Conservation (phyloP, 2,888 invertebrate species). For the Kryphioiulus occultus region DNA sequence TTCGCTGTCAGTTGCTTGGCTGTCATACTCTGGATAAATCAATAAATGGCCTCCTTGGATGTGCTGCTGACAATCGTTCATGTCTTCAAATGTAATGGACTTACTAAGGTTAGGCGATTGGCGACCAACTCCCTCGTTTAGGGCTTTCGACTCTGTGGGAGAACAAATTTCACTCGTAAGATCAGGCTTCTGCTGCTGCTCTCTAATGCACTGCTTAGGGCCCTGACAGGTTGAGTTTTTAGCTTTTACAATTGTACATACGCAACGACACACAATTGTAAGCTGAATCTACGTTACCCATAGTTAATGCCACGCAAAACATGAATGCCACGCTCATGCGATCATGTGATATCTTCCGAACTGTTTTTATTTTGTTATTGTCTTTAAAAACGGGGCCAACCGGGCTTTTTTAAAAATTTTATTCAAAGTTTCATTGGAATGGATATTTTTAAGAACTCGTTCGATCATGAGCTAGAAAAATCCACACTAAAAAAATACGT, state of each 20-base stretch:
- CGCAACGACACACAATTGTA: too few species aligned
- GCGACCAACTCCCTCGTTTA: constrained; percentile 33
- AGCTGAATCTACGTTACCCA: too few species aligned
- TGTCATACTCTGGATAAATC: constrained; percentile 52
- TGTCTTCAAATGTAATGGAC: constrained; percentile 20
- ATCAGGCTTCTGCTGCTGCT: neutral
- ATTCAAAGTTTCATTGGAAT: too few species aligned
- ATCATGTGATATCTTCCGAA: too few species aligned
- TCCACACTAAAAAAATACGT: too few species aligned
- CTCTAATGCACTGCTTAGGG: neutral
- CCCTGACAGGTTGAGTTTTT: neutral
- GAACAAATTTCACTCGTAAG: constrained; percentile 1
- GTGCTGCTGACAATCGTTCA: constrained; percentile 47
- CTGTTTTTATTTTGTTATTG: too few species aligned
- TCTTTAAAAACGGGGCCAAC: too few species aligned
- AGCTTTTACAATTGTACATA: neutral
- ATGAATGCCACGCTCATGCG: too few species aligned
- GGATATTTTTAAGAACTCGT: too few species aligned
- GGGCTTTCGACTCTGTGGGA: constrained; percentile 37
- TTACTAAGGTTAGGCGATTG: constrained; percentile 29
- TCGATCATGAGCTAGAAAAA: too few species aligned
- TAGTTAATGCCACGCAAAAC: too few species aligned
- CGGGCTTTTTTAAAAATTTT: too few species aligned
- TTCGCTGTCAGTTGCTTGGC: constrained; percentile 52
- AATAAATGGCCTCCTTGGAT: constrained; percentile 48